Evolutionary conservation across 2,113 vertebrate genomes (phyloP), one percentile per base, ranked within the genome.

Genomic region (Hippopotamus amphibius): DNA sequence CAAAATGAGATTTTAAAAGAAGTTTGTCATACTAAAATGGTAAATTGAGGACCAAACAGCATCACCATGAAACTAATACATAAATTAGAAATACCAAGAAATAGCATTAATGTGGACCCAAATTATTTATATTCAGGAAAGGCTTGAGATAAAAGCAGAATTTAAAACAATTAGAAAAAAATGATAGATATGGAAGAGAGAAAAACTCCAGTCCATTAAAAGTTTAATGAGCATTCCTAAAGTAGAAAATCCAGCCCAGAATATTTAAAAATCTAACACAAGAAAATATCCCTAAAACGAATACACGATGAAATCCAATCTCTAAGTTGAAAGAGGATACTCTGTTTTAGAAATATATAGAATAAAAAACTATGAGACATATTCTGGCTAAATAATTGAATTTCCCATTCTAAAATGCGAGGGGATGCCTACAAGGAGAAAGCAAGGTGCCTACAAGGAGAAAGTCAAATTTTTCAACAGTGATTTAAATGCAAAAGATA

Each of bases 241-340:
- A 79, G 41, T 43, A 93, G 90, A 91, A 93, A 88, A 92, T 14
- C 5, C 4, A 74, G 76, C 13, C 41, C 46, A 79, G 61, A 88
- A 41, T 53, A 92, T 72, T 83, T 28, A 68, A 93, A 72, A n/a
- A 84, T 15, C 76, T 91, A 79, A 66, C 26, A 55, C n/a, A 93
- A 90, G 66, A 96, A 96, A 69, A 90, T 69, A 82, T 68, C 8
- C 46, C n/a, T 83, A 88, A 83, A 79, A 88, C 59, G 10, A 50
- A 71, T 30, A 79, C 43, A 30, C 13, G 76, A 59, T 5, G 30
- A 48, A 86, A 79, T 22, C 53, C 59, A 81, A 77, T 33, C 43
- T 71, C 71, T 88, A 90, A n/a, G 7, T 72, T 61, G 80, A 95
- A 87, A 83, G 22, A 85, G 21, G 4, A 68, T 21, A 90, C 12